These are phyloP conservation scores for Platynereis dumerilii DNA, from an alignment of 2,888 invertebrate species.

Conservation along the genomic window DNA sequence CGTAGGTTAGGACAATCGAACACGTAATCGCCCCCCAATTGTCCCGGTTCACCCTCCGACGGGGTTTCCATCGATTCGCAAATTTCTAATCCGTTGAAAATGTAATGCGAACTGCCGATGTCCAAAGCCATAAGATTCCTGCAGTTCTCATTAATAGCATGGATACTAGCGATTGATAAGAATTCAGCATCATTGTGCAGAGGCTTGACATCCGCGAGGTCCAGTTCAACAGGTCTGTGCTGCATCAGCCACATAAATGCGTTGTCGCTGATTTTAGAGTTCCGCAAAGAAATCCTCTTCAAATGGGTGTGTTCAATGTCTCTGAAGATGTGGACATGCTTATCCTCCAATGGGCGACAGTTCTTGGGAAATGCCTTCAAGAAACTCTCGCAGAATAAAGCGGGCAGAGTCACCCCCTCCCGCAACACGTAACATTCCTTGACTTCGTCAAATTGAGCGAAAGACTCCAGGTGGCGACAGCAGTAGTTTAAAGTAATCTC, in stretches of 20 bases:
- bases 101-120: constrained; percentile 32
- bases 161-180: neutral
- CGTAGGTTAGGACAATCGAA: constrained; percentile 36
- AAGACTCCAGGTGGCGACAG: constrained; percentile 10
- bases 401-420: constrained; percentile 26
- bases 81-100: constrained; percentile 11
- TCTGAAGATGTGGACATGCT: constrained; percentile 26
- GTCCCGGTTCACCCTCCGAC: neutral
- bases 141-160: constrained; percentile 14
- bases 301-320: constrained; percentile 18
- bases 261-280: constrained; percentile 75
- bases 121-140: constrained; percentile 16
- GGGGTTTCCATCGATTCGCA: constrained; percentile 2
- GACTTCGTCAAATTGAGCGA: constrained; percentile 12
- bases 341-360: constrained; percentile 12
- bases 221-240: constrained; percentile 78
- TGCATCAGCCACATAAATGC: constrained; percentile 75
- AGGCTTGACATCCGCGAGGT: constrained; percentile 73
- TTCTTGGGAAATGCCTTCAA: constrained; percentile 9
- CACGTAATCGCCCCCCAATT: constrained; percentile 27
- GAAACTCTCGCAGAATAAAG: constrained; percentile 24
- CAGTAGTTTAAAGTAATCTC: constrained; percentile 26
- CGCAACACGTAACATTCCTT: constrained; percentile 11
- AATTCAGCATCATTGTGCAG: no score
- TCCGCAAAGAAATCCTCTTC: constrained; percentile 57